Conservation (phyloP, 2,888 invertebrate genomes). For the Drosophila yooni region DNA sequence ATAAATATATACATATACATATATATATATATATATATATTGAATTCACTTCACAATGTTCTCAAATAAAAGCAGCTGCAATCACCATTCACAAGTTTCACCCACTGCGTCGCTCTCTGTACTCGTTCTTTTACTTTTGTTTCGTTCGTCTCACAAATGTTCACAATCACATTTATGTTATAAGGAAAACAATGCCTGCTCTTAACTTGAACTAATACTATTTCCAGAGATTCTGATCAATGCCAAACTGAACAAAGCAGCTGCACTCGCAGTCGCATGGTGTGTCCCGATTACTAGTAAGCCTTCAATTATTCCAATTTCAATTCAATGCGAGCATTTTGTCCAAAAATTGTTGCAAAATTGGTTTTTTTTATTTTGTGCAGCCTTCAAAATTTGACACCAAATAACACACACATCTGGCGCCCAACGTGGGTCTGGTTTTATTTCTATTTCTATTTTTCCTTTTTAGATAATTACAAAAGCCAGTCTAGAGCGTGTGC, state of each 20-base stretch:
- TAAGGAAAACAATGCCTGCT: constrained; percentile 32
- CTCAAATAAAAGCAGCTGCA: constrained; percentile 13
- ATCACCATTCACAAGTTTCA: constrained; percentile 5
- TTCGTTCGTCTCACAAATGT: constrained; percentile 1
- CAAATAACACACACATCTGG: background rate
- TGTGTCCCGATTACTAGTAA: constrained; percentile 44
- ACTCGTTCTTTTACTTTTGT: background rate
- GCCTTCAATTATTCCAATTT: constrained; percentile 7
- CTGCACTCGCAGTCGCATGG: constrained; percentile 42
- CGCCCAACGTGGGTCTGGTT: constrained; percentile 4
- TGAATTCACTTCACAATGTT: constrained; percentile 17
- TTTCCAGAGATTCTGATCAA: constrained; percentile 40
- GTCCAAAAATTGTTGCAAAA: background rate
- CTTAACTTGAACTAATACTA: constrained; percentile 17
- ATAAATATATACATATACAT: background rate
- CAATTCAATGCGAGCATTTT: constrained; percentile 1
- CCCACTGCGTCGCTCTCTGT: constrained; percentile 15
- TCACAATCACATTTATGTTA: constrained; percentile 19
- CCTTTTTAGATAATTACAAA: background rate
- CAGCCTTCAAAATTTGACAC: background rate
- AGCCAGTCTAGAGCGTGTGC: background rate
- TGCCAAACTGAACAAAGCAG: constrained; percentile 31
- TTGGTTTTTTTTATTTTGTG: background rate
- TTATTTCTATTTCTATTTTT: background rate
- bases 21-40: constrained; percentile 7